Evolutionary conservation across 2,113 vertebrate genomes (phyloP).

Genomic region (Cygnus buccinator): DNA sequence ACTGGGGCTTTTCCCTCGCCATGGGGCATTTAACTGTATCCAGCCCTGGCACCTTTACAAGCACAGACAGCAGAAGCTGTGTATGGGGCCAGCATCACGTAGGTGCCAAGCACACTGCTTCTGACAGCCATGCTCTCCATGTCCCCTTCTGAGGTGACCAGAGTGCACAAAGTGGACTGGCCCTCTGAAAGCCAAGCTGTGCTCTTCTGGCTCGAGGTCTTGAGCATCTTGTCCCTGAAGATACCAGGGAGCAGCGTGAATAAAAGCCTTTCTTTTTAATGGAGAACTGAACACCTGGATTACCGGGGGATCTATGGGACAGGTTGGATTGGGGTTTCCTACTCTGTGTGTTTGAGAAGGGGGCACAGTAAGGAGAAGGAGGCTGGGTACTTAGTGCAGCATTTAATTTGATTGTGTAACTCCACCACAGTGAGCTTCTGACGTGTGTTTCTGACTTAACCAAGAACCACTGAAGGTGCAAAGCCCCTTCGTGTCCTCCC

Average conservation of each 20-base stretch:
- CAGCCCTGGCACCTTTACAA: not conserved
- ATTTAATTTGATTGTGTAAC: not conserved
- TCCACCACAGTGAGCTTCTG: not conserved
- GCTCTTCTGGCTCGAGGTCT: not conserved
- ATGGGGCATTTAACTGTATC: not conserved
- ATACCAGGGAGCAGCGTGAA: not conserved
- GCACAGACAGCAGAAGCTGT: not conserved
- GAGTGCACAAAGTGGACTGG: fast-evolving
- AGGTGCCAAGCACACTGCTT: fast-evolving
- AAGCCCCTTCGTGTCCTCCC: not conserved
- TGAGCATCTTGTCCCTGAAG: not conserved
- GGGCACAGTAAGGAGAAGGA: not conserved
- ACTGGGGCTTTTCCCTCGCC: not conserved
- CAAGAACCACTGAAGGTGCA: not conserved
- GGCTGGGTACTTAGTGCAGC: not conserved
- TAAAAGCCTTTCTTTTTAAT: not conserved
- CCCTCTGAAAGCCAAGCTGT: not conserved
- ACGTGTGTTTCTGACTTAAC: not conserved
- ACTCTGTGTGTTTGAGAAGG: not conserved
- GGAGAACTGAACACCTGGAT: not conserved
- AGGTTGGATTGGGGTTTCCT: not conserved
- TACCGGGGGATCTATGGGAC: not conserved
- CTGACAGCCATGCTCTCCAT: not conserved
- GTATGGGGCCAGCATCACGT: not conserved
- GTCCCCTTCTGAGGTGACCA: not conserved